Evolutionary conservation across 2,797 vertebrate species (phyloP), one percentile per base, ranked within the genome.

Genomic region (Triplophysa bombifrons): DNA sequence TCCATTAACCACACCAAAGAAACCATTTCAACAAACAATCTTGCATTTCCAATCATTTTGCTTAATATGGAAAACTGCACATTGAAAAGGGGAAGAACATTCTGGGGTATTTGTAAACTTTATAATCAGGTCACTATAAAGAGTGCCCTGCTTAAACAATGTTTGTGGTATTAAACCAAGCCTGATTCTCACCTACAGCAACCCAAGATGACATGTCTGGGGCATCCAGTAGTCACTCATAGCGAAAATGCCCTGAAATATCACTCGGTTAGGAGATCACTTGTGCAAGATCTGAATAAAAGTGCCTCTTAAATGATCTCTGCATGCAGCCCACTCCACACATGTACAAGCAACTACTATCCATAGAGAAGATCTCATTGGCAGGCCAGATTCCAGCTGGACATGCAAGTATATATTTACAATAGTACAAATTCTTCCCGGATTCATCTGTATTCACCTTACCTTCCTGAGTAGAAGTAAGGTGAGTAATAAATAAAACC

Each of bases 311-410:
- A 81, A 79, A 78, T 80, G 78, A 81, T 73, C 85, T 92, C 86
- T 93, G 92, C 96, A 97, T 98, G 97, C 96, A 95, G 92, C 94
- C 91, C 93, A 93, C 93, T 95, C 93, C 93, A 93, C 93, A 92
- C 92, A 92, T 91, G 67, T 84, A 94, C 92, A 95, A 93, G 91
- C 94, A 90, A 89, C 91, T 91, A 91, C 93, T 93, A 93, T 87
- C 87, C 88, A 89, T 63, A 64, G 92, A 92, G 88, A 92, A 93
- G 91, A 88, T 88, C 91, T 93, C 91, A 94, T 94, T 94, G 94
- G 94, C 94, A 95, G 93, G 93, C 94, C 95, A 95, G 94, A 94
- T 94, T 95, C 94, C 96, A 95, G 95, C 95, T 95, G 95, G 93
- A 95, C 96, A 95, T 97, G 96, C 96, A 95, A 82, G 84, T 92